Evolutionary conservation across 2,888 invertebrate genomes (phyloP).

Genomic region (Trachelus troglodyta): DNA sequence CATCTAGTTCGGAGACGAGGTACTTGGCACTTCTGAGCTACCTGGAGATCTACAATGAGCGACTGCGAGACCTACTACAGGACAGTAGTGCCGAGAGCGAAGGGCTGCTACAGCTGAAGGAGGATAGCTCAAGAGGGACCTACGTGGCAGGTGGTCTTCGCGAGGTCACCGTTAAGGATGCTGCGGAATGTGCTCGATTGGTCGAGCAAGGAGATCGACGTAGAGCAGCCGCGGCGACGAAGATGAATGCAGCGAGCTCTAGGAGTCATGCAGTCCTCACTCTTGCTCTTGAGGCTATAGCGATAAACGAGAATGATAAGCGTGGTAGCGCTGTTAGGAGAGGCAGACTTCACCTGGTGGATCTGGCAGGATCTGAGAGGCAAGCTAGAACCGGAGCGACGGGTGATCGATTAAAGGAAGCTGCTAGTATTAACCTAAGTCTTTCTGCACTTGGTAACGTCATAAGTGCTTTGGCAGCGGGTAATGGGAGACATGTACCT

Average conservation of each 20-base stretch:
- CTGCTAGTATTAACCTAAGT: slow-evolving; percentile 89
- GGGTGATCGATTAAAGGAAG: slow-evolving; percentile 87
- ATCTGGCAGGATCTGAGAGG: slow-evolving; percentile 89
- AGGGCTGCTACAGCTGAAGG: slow-evolving; percentile 72
- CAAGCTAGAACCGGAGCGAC: slow-evolving; percentile 87
- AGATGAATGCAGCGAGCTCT: slow-evolving; percentile 90
- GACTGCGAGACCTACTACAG: slow-evolving; percentile 76
- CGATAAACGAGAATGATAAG: slow-evolving; percentile 64
- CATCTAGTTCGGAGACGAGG: slow-evolving; percentile 74
- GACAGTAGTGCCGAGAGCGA: slow-evolving; percentile 71
- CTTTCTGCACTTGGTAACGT: slow-evolving; percentile 90
- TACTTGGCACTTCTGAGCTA: slow-evolving; percentile 84
- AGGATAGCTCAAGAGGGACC: slow-evolving; percentile 74
- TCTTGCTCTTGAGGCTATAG: slow-evolving; percentile 84
- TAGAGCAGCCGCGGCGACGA: slow-evolving; percentile 84
- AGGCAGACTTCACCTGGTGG: slow-evolving; percentile 87
- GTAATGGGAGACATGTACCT: slow-evolving; percentile 80
- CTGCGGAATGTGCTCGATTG: slow-evolving; percentile 79
- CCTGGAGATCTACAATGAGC: slow-evolving; percentile 88
- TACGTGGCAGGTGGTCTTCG: slow-evolving; percentile 72
- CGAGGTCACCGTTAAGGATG: slow-evolving; percentile 75
- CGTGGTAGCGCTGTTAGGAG: slow-evolving; percentile 69
- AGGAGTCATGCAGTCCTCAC: slow-evolving; percentile 91
- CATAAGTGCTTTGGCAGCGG: slow-evolving; percentile 85
- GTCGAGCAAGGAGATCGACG: slow-evolving; percentile 83